Evolutionary conservation across 2,888 invertebrate species (phyloP).

Genomic region (Oscheius myriophilus): DNA sequence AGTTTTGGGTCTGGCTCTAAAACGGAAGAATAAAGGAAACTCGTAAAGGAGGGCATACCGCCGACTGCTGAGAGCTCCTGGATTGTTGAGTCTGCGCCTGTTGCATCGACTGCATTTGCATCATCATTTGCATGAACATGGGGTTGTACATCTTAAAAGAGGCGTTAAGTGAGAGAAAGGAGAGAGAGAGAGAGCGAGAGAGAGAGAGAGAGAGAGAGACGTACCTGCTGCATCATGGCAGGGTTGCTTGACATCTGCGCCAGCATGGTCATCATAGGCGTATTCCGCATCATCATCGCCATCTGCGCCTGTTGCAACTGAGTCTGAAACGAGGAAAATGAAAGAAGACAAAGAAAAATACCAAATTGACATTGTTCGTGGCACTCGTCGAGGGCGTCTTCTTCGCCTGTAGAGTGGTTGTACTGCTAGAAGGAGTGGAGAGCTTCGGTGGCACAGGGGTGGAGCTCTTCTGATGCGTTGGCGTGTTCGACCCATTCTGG

Average conservation of each 20-base stretch:
- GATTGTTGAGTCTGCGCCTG: slow-evolving; percentile 3
- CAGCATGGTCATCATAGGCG: slow-evolving; percentile 20
- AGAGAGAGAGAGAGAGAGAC: not conserved
- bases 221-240: slow-evolving; percentile 18
- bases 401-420: slow-evolving; percentile 3
- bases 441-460: slow-evolving; percentile 23
- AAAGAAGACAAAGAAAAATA: not conserved
- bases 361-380: slow-evolving; percentile 9
- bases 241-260: slow-evolving; percentile 20
- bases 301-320: slow-evolving; percentile 27
- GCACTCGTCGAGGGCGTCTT: slow-evolving; percentile 6
- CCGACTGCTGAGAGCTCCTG: not conserved
- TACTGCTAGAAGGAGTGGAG: slow-evolving; percentile 2
- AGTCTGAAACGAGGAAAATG: slow-evolving; percentile 1
- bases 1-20: slow-evolving; percentile 15
- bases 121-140: slow-evolving; percentile 23
- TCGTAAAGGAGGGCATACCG: not conserved
- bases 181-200: no score
- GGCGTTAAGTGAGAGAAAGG: no score
- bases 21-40: not conserved
- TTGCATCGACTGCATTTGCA: slow-evolving; percentile 12
- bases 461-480: slow-evolving; percentile 30
- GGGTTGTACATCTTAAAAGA: slow-evolving; percentile 10
- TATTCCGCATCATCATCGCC: slow-evolving; percentile 27
- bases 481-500: slow-evolving; percentile 41